Percentiles rank a stretch among this genome's conserved stretches.
These are phyloP conservation scores for Silurus glanis DNA, from an alignment of 2,113 vertebrate species.

Conservation along the genomic window DNA sequence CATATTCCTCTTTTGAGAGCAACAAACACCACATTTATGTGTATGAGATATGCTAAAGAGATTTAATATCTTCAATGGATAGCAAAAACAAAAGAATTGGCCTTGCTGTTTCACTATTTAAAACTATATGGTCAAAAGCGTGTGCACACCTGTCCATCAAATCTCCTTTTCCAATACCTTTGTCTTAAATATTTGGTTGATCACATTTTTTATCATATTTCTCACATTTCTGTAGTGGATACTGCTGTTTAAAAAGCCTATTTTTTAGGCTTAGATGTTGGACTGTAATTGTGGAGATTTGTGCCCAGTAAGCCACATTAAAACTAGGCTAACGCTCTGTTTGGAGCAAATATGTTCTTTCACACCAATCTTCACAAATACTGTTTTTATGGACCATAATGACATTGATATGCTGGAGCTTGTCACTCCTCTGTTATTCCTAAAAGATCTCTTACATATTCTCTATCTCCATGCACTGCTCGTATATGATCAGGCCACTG, in stretches of 20 bases:
- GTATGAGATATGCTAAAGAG: not conserved
- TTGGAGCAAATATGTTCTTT: not conserved
- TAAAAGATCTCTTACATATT: not conserved
- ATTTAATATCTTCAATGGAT: not conserved
- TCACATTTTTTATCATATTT: not conserved
- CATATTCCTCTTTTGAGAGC: not conserved
- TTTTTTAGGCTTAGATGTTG: not conserved
- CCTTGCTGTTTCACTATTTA: not conserved
- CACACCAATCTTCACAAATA: not conserved
- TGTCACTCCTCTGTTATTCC: not conserved
- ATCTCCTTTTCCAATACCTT: not conserved
- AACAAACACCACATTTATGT: not conserved
- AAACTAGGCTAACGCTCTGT: not conserved
- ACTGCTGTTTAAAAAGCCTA: too few relatives aligned
- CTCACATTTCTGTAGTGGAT: too few relatives aligned
- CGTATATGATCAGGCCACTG: slow-evolving; percentile 4
- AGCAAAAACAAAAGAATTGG: not conserved
- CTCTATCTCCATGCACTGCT: not conserved
- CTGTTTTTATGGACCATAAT: not conserved
- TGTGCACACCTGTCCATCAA: not conserved
- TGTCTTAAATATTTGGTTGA: not conserved
- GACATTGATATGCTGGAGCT: too few relatives aligned
- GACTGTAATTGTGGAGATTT: not conserved
- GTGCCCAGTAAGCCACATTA: too few relatives aligned
- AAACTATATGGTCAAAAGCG: not conserved